Evolutionary conservation across 2,797 vertebrate genomes (phyloP), one percentile per base, ranked within the genome.

Genomic region (Diplodus puntazzo): DNA sequence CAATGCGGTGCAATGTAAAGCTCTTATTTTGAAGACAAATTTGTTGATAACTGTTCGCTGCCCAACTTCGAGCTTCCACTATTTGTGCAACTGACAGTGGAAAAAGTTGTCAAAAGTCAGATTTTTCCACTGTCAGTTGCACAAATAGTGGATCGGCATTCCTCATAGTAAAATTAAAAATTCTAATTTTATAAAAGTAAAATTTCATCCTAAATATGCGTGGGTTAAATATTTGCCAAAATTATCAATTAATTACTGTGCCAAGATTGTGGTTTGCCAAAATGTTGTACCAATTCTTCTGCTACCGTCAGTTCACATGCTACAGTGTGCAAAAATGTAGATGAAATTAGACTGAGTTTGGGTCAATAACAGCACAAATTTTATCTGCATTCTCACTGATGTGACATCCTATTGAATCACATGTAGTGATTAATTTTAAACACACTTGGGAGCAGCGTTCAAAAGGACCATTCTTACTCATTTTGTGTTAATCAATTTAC

Each of bases 241-340:
- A 60, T 53, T 46, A 59, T 54, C 49, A 52, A 17, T 72, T 58
- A 25, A 77, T 82, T 62, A 64, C 25, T 46, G 52, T 17, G 23
- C 34, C 25, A 49, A 62, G 16, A 57, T 46, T n/a, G 60, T 62
- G 23, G 42, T 63, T 46, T 60, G 72, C 73, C 49, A 77, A 63
- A 45, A 52, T 52, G 30, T 18, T 45, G 20, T 23, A 11, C 52
- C 23, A 60, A 52, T 27, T 49, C 5, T 59, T 30, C n/a, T n/a
- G 11, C n/a, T 62, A 39, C 58, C 21, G 17, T 9, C 11, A 58
- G 1, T 57, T 9, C 18, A 42, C 12, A 30, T 39, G 49, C 48
- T 60, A 39, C 50, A 34, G 4, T 39, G 20, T 61, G 57, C 8
- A 57, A 42, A 34, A 11, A 72, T 72, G 27, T 48, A 46, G 17